Evolutionary conservation across 2,888 invertebrate species (phyloP).

Genomic region (Colletes collaris): DNA sequence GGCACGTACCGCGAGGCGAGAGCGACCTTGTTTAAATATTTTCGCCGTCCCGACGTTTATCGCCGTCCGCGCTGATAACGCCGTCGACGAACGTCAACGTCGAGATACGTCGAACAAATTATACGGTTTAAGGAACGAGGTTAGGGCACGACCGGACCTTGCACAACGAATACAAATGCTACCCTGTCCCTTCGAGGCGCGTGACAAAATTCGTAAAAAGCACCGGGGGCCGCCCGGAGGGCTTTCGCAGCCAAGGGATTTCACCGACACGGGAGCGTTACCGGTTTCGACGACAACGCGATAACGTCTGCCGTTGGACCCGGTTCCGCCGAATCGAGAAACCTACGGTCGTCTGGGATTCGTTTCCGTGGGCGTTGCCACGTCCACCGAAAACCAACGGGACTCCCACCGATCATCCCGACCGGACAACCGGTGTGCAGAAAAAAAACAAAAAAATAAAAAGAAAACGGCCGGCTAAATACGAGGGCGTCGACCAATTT

Average conservation of each 20-base stretch:
- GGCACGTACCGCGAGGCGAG: neutral
- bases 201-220: constrained; percentile 67
- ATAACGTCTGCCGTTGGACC: constrained; percentile 38
- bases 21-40: constrained; percentile 10
- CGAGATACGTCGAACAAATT: constrained; percentile 57
- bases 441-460: too few species aligned
- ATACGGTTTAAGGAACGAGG: constrained; percentile 63
- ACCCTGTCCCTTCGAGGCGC: constrained; percentile 64
- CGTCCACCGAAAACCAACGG: neutral
- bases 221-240: neutral
- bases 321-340: constrained; percentile 15
- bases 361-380: neutral
- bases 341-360: neutral
- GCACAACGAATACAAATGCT: constrained; percentile 70
- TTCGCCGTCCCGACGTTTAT: constrained; percentile 19
- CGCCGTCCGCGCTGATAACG: constrained; percentile 18
- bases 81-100: constrained; percentile 13
- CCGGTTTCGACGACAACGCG: constrained; percentile 48
- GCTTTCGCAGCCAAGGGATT: neutral
- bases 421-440: too few species aligned
- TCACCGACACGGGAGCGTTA: constrained; percentile 5
- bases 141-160: constrained; percentile 65
- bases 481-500: too few species aligned
- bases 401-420: neutral
- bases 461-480: too few species aligned